Evolutionary conservation across 2,797 vertebrate genomes (phyloP).

Genomic region (Apodemus agrarius): DNA sequence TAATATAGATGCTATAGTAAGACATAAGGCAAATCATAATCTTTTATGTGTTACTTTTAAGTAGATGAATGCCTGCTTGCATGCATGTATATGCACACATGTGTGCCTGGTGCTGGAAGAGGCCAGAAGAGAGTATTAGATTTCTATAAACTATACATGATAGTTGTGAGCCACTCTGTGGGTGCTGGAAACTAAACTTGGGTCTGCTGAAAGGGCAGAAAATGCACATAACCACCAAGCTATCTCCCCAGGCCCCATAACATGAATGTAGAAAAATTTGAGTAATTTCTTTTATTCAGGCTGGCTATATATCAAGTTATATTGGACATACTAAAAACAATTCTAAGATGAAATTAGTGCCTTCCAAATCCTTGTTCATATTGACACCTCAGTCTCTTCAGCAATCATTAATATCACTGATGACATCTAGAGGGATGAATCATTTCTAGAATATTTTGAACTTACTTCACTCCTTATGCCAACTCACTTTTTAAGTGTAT

Average conservation of each 20-base stretch:
- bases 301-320: neutral
- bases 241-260: neutral
- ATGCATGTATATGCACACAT: neutral
- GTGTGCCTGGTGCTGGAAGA: neutral
- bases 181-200: neutral
- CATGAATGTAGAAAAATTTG: neutral
- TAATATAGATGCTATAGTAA: too few species aligned
- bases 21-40: neutral
- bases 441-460: neutral
- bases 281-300: neutral
- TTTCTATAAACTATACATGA: neutral
- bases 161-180: neutral
- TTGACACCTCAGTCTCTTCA: neutral
- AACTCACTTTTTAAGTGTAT: neutral
- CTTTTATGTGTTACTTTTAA: neutral
- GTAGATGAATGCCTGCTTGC: neutral
- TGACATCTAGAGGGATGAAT: neutral
- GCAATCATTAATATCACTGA: neutral
- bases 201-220: neutral
- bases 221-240: neutral
- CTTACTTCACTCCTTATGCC: neutral
- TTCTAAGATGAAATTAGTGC: neutral
- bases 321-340: neutral
- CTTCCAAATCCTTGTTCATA: neutral
- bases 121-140: neutral